Evolutionary conservation across 2,797 vertebrate species (phyloP).

Genomic region (Glyptemys insculpta): DNA sequence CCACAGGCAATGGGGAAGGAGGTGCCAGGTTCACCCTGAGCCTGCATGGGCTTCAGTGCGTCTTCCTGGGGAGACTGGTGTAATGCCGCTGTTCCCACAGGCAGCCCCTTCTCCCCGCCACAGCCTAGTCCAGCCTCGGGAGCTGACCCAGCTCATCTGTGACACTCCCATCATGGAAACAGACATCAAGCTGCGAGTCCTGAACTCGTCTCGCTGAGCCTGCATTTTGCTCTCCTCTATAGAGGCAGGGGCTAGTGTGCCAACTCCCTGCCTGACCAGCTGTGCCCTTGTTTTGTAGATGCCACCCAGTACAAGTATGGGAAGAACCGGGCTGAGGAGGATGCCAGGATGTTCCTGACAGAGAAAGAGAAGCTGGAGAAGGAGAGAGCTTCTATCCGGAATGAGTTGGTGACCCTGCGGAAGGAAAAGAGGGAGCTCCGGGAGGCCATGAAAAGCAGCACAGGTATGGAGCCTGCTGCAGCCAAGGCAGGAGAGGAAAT

Average conservation of each 20-base stretch:
- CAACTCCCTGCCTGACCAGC: neutral
- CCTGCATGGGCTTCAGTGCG: neutral
- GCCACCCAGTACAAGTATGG: conserved; percentile 96
- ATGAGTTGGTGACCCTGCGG: conserved; percentile 85
- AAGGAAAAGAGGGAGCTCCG: conserved; percentile 90
- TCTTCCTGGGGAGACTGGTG: neutral
- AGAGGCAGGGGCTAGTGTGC: neutral
- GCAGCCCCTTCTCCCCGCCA: neutral
- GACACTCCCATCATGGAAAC: neutral
- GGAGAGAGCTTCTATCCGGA: conserved; percentile 90
- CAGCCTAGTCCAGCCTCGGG: neutral
- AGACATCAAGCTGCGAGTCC: neutral
- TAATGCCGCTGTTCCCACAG: neutral
- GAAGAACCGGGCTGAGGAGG: conserved; percentile 96
- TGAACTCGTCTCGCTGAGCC: too few relatives aligned
- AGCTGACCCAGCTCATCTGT: neutral
- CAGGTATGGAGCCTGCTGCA: conserved; percentile 79
- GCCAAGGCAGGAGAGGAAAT: neutral
- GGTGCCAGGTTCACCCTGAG: neutral
- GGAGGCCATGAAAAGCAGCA: conserved; percentile 85
- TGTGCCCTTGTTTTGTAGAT: conserved; percentile 76
- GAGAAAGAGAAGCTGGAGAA: conserved; percentile 95
- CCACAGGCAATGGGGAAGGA: neutral
- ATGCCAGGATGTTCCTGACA: conserved; percentile 89
- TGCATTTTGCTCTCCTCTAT: neutral